Percentiles rank a stretch among this genome's conserved stretches.
These are phyloP conservation scores for Caerostris darwini DNA, from an alignment of 1,140 invertebrate species.

Conservation along the genomic window DNA sequence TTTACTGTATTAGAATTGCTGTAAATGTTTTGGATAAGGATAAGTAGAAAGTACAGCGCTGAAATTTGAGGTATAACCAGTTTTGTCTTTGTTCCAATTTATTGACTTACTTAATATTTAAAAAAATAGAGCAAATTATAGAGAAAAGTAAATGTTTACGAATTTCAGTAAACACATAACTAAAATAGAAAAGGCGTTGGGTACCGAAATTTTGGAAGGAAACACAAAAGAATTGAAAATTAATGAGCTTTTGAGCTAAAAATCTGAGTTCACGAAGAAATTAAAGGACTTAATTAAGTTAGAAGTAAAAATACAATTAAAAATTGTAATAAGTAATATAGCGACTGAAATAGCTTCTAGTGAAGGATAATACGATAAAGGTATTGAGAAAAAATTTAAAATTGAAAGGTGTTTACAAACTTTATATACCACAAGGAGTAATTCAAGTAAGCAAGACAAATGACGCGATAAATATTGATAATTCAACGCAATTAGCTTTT, in stretches of 20 bases:
- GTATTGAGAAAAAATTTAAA: neutral
- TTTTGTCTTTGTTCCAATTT: no score
- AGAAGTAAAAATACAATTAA: neutral
- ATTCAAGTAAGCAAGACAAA: neutral
- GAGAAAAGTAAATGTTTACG: no score
- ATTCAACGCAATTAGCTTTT: neutral
- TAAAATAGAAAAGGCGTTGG: no score
- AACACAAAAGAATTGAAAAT: neutral
- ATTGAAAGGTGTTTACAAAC: neutral
- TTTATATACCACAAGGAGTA: neutral
- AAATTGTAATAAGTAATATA: conserved; percentile 17
- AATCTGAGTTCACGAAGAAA: conserved; percentile 71
- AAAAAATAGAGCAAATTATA: no score
- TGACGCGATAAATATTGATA: neutral
- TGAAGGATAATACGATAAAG: neutral
- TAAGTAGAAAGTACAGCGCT: no score
- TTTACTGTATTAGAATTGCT: no score
- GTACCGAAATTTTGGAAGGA: neutral
- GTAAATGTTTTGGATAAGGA: no score
- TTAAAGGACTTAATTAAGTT: neutral
- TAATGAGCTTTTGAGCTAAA: neutral
- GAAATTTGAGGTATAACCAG: no score
- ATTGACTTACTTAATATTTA: no score
- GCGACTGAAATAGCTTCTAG: neutral
- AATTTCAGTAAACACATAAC: no score